A percentile compares a stretch with the other conserved stretches of the same genome.
Conservation (phyloP, 2,113 vertebrate genomes). For the Barbus barbus region DNA sequence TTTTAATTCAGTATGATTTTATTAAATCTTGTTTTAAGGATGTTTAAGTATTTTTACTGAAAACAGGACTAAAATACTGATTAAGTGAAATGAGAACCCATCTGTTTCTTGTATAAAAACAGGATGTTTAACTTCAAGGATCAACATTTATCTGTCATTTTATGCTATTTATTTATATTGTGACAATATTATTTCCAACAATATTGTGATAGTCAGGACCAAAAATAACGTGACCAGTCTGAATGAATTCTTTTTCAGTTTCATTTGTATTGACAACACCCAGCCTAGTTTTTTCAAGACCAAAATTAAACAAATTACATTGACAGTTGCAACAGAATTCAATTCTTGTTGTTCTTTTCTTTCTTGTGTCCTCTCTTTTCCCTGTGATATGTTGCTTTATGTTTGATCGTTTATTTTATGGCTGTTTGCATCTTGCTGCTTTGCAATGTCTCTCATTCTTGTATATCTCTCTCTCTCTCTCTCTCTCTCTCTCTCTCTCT, state of each 20-base stretch:
- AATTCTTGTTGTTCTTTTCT: conserved; percentile 74
- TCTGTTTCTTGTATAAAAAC: conserved; percentile 16
- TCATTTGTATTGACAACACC: background rate
- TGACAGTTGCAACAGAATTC: conserved; percentile 70
- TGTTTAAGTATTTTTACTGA: background rate
- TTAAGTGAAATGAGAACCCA: background rate
- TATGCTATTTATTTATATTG: background rate
- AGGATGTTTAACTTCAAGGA: background rate
- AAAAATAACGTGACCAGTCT: background rate
- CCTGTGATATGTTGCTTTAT: conserved; percentile 73
- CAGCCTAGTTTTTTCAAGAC: background rate
- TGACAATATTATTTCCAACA: background rate
- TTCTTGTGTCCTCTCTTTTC: conserved; percentile 62
- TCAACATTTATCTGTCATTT: background rate
- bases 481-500: conserved; percentile 35
- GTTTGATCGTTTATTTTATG: conserved; percentile 63
- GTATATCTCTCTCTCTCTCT: conserved; percentile 50
- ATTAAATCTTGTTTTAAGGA: background rate
- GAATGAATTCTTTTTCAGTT: background rate
- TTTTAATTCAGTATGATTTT: too few relatives aligned
- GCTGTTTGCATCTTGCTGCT: conserved; percentile 63
- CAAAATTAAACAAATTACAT: conserved; percentile 31
- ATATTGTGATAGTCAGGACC: background rate
- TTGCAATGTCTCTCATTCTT: conserved; percentile 58
- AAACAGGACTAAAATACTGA: background rate